These are phyloP conservation scores for Sialis lutaria DNA, from an alignment of 2,888 invertebrate genomes.

Conservation along the genomic window DNA sequence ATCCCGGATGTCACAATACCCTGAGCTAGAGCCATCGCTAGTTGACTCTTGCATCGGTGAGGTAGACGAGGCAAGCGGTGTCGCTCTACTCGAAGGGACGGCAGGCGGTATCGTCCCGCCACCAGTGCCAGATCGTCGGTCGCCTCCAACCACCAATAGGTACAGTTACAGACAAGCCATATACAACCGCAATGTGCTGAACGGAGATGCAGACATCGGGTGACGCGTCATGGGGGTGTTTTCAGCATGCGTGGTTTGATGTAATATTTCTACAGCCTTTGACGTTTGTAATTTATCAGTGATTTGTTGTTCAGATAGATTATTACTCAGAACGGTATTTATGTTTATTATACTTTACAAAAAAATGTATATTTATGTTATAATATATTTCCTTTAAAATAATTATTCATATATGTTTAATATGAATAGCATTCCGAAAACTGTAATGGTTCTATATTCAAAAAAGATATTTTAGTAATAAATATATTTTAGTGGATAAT, in stretches of 20 bases:
- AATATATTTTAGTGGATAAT: too few species aligned
- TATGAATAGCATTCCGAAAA: too few species aligned
- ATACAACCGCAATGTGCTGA: constrained; percentile 42
- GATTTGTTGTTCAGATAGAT: too few species aligned
- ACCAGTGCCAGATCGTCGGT: constrained; percentile 36
- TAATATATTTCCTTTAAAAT: too few species aligned
- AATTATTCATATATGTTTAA: too few species aligned
- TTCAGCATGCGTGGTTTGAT: constrained; percentile 63
- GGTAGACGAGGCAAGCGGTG: constrained; percentile 27
- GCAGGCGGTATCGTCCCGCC: constrained; percentile 31
- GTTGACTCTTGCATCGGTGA: constrained; percentile 39
- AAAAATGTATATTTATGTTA: too few species aligned
- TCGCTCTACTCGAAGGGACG: constrained; percentile 15
- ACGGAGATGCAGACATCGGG: constrained; percentile 41
- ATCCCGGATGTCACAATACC: constrained; percentile 41
- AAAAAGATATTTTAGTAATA: too few species aligned
- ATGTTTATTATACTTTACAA: too few species aligned
- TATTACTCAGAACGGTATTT: too few species aligned
- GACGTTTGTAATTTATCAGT: too few species aligned
- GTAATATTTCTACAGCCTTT: neutral
- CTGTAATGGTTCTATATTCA: too few species aligned
- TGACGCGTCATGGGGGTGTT: constrained; percentile 71
- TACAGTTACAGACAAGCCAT: constrained; percentile 52
- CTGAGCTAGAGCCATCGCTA: constrained; percentile 33
- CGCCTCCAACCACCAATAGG: constrained; percentile 39